Evolutionary conservation across 2,888 invertebrate species (phyloP).

Genomic region (Serrognathus titanus): DNA sequence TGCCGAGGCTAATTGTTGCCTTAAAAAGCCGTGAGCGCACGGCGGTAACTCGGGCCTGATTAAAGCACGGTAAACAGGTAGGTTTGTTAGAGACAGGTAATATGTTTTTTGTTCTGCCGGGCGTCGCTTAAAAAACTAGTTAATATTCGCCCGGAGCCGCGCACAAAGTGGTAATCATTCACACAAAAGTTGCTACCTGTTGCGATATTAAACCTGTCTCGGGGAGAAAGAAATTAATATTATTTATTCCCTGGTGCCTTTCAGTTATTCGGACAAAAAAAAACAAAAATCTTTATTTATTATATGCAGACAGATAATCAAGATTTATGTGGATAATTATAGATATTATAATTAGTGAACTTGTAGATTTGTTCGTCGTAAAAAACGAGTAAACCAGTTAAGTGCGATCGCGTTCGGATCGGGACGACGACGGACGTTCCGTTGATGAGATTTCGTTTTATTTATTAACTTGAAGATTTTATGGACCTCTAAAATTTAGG

Average conservation of each 20-base stretch:
- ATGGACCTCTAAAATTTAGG: too few relatives aligned
- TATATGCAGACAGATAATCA: slow-evolving; percentile 3
- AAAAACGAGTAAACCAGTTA: too few relatives aligned
- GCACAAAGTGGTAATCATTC: slow-evolving; percentile 26
- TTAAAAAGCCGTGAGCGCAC: not conserved
- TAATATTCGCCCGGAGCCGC: slow-evolving; percentile 25
- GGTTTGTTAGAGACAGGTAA: slow-evolving; percentile 16
- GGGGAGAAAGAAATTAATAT: slow-evolving; percentile 16
- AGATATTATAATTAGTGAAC: too few relatives aligned
- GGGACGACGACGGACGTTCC: too few relatives aligned
- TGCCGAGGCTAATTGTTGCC: slow-evolving; percentile 13
- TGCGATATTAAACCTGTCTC: slow-evolving; percentile 21
- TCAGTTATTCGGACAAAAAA: slow-evolving; percentile 15
- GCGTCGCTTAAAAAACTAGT: slow-evolving; percentile 20
- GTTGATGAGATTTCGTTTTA: too few relatives aligned
- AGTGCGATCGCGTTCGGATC: too few relatives aligned
- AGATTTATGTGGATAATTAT: not conserved
- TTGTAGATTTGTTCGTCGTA: too few relatives aligned
- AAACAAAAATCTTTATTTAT: slow-evolving; percentile 2
- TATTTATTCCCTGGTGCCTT: slow-evolving; percentile 14
- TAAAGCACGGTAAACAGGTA: slow-evolving; percentile 19
- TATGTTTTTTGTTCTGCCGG: slow-evolving; percentile 11
- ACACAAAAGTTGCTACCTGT: slow-evolving; percentile 26
- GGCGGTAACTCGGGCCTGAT: slow-evolving; percentile 14
- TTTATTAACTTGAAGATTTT: too few relatives aligned